Conservation (phyloP, 1,140 invertebrate species). For the Ips nitidus region DNA sequence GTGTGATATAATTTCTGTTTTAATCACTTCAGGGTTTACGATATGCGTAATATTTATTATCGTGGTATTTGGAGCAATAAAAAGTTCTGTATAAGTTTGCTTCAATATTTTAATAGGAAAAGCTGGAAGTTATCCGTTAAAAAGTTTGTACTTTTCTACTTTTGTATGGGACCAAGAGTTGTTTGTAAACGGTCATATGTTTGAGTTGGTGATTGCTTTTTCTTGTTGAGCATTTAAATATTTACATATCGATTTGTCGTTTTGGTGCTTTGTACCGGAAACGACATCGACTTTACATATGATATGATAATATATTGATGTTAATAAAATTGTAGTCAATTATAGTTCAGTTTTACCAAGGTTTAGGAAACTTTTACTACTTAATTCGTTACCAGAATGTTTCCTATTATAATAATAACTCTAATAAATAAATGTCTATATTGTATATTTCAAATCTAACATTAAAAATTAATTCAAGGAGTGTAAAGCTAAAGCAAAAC, state of each 20-base stretch:
- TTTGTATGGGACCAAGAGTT: constrained; percentile 18
- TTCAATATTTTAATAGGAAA: background rate
- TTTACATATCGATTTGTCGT: too few species aligned
- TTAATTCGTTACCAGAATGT: too few species aligned
- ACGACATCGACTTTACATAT: too few species aligned
- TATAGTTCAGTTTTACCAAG: too few species aligned
- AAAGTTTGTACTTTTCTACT: constrained; percentile 9
- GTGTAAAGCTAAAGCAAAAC: too few species aligned
- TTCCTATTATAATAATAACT: too few species aligned
- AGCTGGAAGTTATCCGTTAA: background rate
- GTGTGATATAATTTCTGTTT: background rate
- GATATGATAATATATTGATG: too few species aligned
- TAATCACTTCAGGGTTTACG: background rate
- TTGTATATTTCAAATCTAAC: background rate
- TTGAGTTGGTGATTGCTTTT: background rate
- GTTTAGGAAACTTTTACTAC: too few species aligned
- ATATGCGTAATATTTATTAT: constrained; percentile 5
- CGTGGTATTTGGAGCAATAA: background rate
- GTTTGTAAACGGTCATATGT: background rate
- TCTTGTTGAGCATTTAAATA: background rate
- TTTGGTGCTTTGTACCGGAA: too few species aligned
- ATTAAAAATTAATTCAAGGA: background rate
- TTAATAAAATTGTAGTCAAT: too few species aligned
- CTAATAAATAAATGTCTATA: background rate
- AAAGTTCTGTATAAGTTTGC: background rate